Evolutionary conservation across 1,140 invertebrate species (phyloP), one percentile per base, ranked within the genome.

Genomic region (Drosophila malerkotliana): DNA sequence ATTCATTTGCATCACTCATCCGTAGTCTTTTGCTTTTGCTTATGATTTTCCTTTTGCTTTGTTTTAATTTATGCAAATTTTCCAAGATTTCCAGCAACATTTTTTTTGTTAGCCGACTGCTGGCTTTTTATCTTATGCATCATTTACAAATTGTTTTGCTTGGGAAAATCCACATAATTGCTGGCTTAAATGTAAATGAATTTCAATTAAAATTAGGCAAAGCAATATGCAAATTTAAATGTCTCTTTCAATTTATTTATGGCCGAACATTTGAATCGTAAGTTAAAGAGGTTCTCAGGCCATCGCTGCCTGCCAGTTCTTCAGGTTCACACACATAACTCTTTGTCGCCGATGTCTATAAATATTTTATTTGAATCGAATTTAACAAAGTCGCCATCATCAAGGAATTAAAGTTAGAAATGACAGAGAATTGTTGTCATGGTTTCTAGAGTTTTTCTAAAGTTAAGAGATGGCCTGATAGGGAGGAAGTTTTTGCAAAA

Each of bases 131-230:
- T 87, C 82, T 79, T 51, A 57, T 76, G 78, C 78, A 87, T 85
- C 72, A 72, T 83, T 83, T 83, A 88, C 79, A 83, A 88, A 83
- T 83, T 69, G 79, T 79, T 82, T 69, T 59, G 69, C 77, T 71
- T 85, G 82, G 79, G 82, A 77, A 85, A 82, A 82, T 68, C 79
- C 81, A 79, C 77, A 84, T 84, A 84, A 85, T 85, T 84, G 76
- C 72, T 60, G 59, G 44, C 72, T 80, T 73, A 84, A 84, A 84
- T 85, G 80, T 77, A 80, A 84, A 84, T 84, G 80, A 79, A 84
- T 84, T 84, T 84, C 81, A 85, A 85, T 85, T 85, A 85, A 85
- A 80, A 72, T 80, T 62, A 68, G 53, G 47, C 56, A 73, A 54
- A 39, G 44, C 59, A 73, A 56, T 73, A 76, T 60, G 44, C 53